A percentile compares a stretch with the other conserved stretches of the same genome.
phyloP scores from a whole-genome alignment of 2,888 invertebrate genomes.

The Drosophila formosana region DNA sequence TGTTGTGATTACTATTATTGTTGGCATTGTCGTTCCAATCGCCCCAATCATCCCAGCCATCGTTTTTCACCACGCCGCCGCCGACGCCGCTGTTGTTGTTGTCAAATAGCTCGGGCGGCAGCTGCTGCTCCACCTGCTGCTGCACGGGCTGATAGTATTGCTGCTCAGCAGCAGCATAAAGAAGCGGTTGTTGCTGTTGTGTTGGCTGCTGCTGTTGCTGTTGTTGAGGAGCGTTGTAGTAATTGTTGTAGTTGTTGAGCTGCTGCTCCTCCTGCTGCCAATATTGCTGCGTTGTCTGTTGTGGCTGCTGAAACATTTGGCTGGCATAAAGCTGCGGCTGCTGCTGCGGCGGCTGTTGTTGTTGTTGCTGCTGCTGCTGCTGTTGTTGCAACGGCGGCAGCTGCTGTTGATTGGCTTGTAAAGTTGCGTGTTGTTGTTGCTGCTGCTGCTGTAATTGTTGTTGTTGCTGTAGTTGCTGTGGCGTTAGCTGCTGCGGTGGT shows the following conservation, averaged over 20 bases:
- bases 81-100: constrained; percentile 60
- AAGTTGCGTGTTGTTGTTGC: constrained; percentile 47
- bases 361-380: constrained; percentile 41
- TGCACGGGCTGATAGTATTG: constrained; percentile 43
- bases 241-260: constrained; percentile 55
- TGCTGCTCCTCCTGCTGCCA: constrained; percentile 47
- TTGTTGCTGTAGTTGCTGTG: constrained; percentile 24
- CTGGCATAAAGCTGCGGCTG: constrained; percentile 55
- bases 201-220: constrained; percentile 12
- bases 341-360: constrained; percentile 26
- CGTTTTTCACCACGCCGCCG: constrained; percentile 46
- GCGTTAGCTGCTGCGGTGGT: constrained; percentile 49
- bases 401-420: constrained; percentile 13
- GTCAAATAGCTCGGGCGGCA: constrained; percentile 52
- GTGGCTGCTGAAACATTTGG: constrained; percentile 62
- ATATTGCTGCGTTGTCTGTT: constrained; percentile 41
- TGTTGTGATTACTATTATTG: constrained; percentile 44
- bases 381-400: constrained; percentile 37
- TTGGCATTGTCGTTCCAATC: constrained; percentile 79
- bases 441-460: constrained; percentile 45
- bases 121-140: constrained; percentile 32
- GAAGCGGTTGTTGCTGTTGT: constrained; percentile 19
- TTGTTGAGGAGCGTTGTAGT: constrained; percentile 44
- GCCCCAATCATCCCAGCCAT: constrained; percentile 84
- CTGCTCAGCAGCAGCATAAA: constrained; percentile 16